A percentile compares a stretch with the other conserved stretches of the same genome.
phyloP scores from a whole-genome alignment of 2,888 invertebrate genomes.

The Ganaspis brasiliensis region DNA sequence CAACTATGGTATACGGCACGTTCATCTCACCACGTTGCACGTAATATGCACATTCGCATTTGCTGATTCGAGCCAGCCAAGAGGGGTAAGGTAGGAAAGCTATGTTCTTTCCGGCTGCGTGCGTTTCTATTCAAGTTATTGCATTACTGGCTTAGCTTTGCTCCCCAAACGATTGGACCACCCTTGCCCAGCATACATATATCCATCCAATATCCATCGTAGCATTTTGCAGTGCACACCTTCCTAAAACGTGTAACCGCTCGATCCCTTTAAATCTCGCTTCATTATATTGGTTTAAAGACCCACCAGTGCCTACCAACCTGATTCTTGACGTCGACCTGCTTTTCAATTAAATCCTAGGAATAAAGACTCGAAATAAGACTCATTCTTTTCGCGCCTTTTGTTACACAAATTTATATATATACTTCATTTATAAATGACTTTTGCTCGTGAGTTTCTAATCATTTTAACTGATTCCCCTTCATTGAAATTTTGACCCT shows the following conservation, averaged over 20 bases:
- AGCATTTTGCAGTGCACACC: constrained; percentile 74
- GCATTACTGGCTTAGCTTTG: constrained; percentile 77
- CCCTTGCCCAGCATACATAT: constrained; percentile 65
- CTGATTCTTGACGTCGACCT: constrained; percentile 34
- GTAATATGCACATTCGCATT: constrained; percentile 46
- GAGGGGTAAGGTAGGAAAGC: constrained; percentile 58
- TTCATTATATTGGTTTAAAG: constrained; percentile 45
- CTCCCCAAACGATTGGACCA: constrained; percentile 58
- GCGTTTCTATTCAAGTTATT: constrained; percentile 77
- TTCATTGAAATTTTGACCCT: too few species aligned
- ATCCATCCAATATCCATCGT: constrained; percentile 63
- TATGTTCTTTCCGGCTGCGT: constrained; percentile 76
- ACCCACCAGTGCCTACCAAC: constrained; percentile 41
- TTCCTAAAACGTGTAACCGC: constrained; percentile 69
- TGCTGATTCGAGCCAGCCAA: constrained; percentile 47
- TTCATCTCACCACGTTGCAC: constrained; percentile 53
- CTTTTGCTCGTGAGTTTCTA: too few species aligned
- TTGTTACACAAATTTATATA: too few species aligned
- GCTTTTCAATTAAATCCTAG: not conserved
- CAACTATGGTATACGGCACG: constrained; percentile 47
- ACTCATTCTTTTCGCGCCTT: not conserved
- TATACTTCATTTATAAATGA: too few species aligned
- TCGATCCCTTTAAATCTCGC: constrained; percentile 66
- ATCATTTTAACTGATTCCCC: too few species aligned
- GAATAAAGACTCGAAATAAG: not conserved